These are phyloP conservation scores for Drosophila rufa DNA, from an alignment of 1,140 invertebrate species.

Conservation along the genomic window DNA sequence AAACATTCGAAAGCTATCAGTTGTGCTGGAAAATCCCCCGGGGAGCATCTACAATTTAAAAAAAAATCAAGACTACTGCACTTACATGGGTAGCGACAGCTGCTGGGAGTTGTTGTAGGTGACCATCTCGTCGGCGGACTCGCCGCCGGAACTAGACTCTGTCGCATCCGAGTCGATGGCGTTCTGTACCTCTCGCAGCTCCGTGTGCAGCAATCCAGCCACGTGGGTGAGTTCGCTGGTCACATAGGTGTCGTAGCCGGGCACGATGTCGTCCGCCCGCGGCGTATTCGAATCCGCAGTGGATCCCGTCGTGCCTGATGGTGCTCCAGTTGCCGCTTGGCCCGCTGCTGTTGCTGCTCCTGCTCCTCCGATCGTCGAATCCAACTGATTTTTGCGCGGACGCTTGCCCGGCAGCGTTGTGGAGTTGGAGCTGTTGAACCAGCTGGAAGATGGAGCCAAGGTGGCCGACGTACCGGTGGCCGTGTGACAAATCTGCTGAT, in stretches of 20 bases:
- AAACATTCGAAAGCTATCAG: conserved; percentile 3
- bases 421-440: conserved; percentile 59
- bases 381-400: conserved; percentile 55
- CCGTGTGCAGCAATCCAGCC: conserved; percentile 89
- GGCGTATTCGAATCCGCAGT: conserved; percentile 12
- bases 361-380: conserved; percentile 9
- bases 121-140: conserved; percentile 96
- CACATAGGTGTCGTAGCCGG: conserved; percentile 85
- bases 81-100: conserved; percentile 91
- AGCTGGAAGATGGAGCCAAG: conserved; percentile 63
- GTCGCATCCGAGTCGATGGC: conserved; percentile 96
- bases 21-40: conserved; percentile 4
- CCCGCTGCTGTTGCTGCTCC: not conserved
- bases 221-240: conserved; percentile 88
- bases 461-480: conserved; percentile 81
- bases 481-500: conserved; percentile 71
- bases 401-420: conserved; percentile 52
- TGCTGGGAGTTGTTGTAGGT: conserved; percentile 91
- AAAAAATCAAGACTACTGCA: conserved; percentile 60
- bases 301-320: conserved; percentile 12
- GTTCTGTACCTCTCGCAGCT: conserved; percentile 90
- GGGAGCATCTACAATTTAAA: not conserved
- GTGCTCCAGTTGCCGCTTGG: conserved; percentile 85
- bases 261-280: conserved; percentile 73
- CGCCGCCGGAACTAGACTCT: conserved; percentile 96